A percentile compares a stretch with the other conserved stretches of the same genome.
Evolutionary conservation across 2,797 vertebrate species (phyloP).

Genomic region (Kryptolebias ocellatus): DNA sequence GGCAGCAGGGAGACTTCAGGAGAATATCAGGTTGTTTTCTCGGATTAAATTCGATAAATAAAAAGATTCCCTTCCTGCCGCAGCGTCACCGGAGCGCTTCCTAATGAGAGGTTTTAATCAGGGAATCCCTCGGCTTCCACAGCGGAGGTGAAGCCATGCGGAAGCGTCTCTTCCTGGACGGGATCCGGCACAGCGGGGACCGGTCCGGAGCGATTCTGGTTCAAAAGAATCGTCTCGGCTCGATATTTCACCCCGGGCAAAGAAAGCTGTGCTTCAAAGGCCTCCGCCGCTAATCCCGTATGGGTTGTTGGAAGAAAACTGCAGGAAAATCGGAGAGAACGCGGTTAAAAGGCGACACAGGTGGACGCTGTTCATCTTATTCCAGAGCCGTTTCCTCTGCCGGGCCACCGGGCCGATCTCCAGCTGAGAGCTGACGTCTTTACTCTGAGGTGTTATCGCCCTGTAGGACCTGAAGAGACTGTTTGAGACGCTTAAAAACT

Average conservation of each 20-base stretch:
- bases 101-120: constrained; percentile 34
- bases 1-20: constrained; percentile 33
- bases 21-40: neutral
- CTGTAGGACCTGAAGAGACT: neutral
- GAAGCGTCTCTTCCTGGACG: constrained; percentile 61
- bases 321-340: constrained; percentile 44
- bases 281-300: constrained; percentile 64
- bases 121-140: constrained; percentile 47
- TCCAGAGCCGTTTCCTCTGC: constrained; percentile 76
- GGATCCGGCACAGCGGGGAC: constrained; percentile 53
- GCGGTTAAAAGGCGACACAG: neutral
- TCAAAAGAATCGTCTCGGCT: constrained; percentile 69
- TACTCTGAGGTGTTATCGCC: constrained; percentile 24
- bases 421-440: constrained; percentile 26
- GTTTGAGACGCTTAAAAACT: constrained; percentile 2
- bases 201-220: constrained; percentile 70
- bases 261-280: constrained; percentile 66
- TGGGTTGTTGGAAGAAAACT: constrained; percentile 72
- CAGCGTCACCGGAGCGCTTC: constrained; percentile 47
- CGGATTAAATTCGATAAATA: constrained; percentile 12
- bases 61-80: constrained; percentile 3
- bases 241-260: constrained; percentile 48
- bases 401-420: constrained; percentile 64
- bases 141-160: constrained; percentile 57
- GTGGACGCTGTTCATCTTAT: constrained; percentile 40